These are phyloP conservation scores for Tetranychus piercei DNA, from an alignment of 2,888 invertebrate genomes.

Conservation along the genomic window DNA sequence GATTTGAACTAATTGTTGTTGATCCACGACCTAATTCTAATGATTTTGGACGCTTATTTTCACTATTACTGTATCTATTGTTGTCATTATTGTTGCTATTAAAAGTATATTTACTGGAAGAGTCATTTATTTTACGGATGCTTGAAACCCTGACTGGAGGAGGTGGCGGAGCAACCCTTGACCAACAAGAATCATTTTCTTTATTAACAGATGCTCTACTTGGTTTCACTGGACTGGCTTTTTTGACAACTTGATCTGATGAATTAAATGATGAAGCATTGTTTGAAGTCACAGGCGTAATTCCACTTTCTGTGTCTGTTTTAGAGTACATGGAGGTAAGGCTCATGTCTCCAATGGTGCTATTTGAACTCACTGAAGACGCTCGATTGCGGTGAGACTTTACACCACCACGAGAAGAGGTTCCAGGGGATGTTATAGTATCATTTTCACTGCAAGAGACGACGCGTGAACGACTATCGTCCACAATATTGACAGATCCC, in stretches of 20 bases:
- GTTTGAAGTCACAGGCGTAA: conserved; percentile 14
- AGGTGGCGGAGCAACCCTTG: not conserved
- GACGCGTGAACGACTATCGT: not conserved
- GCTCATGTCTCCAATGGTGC: conserved; percentile 25
- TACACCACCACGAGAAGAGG: not conserved
- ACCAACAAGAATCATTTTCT: not conserved
- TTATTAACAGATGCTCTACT: not conserved
- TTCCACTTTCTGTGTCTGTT: conserved; percentile 23
- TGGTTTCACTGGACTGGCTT: not conserved
- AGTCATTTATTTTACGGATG: not conserved
- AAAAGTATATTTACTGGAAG: not conserved
- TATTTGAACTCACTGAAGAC: conserved; percentile 19
- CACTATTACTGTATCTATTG: not conserved
- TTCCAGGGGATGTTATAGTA: not conserved
- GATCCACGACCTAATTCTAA: not conserved
- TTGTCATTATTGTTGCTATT: not conserved
- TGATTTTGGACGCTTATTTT: not conserved
- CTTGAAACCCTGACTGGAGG: not conserved
- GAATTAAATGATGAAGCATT: not conserved
- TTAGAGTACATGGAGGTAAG: conserved; percentile 26
- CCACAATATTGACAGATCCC: not conserved
- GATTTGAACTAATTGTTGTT: not conserved
- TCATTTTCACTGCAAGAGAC: not conserved
- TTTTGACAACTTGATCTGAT: not conserved
- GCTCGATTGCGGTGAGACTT: not conserved